Evolutionary conservation across 1,140 invertebrate genomes (phyloP), one percentile per base, ranked within the genome.

Genomic region (Meloidogyne floridensis): DNA sequence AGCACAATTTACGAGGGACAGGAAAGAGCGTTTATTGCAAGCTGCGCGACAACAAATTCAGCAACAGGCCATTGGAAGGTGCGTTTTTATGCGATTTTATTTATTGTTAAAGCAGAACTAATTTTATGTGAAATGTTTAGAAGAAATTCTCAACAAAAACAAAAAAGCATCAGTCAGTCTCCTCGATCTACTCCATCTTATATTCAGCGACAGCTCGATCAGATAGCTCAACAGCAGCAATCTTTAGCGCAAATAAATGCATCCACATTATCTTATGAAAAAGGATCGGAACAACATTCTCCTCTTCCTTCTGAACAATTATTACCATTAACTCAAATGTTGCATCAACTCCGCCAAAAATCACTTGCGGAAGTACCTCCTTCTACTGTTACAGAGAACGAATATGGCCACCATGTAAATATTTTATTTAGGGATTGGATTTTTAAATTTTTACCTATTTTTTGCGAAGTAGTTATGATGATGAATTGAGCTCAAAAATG

Each of bases 11-110:
- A 89, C 88, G 7, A 78, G 75, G 20, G 87, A 89, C 15, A 80
- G 83, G 18, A 89, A 88, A 75, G 86, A 89, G 77, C 75, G 83
- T 15, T 54, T 88, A 20, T n/a, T 87, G 15, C 71, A 42, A 70
- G 47, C 15, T 3, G 43, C 32, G 47, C n/a, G 32, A 15, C 77
- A 78, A 20, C 80, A 80, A 43, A 54, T 15, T n/a, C 83, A 84
- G 13, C 83, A 82, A 71, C 71, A 71, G 15, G 75, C 32, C 72
- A 53, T 75, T 7, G 53, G 43, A 51, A 81, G 80, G 32, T 42
- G 72, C 15, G 11, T 6, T 42, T 15, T 20, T 18, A 47, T 32
- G 11, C 10, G 32, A 56, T 76, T 59, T 51, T 51, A 18, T 11
- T 76, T 51, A 32, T 42, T 42, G 56, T 53, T 73, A 73, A 15